phyloP scores from a whole-genome alignment of 2,797 vertebrate species.

The Rhynchonycteris naso region DNA sequence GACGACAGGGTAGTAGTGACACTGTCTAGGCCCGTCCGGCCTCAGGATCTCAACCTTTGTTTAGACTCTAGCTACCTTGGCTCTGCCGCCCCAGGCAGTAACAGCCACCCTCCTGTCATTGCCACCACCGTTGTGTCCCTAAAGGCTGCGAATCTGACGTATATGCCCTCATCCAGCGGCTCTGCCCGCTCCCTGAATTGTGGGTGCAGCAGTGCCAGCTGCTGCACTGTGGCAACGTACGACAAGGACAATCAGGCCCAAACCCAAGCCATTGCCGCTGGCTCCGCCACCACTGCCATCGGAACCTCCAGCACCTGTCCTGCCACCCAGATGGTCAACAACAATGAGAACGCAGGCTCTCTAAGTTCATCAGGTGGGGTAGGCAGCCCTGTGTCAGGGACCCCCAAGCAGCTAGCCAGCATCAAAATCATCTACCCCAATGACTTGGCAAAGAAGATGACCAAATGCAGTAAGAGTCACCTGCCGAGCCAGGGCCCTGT shows the following conservation, averaged over 20 bases:
- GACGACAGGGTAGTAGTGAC: conserved; percentile 99
- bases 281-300: conserved; percentile 89
- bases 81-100: conserved; percentile 84
- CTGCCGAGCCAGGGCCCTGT: conserved; percentile 92
- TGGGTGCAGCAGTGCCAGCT: conserved; percentile 99
- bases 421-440: conserved; percentile 95
- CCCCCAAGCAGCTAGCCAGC: conserved; percentile 88
- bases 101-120: conserved; percentile 86
- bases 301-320: conserved; percentile 86
- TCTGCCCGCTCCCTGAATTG: conserved; percentile 99
- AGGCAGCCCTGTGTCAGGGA: conserved; percentile 88
- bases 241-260: conserved; percentile 94
- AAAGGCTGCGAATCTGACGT: conserved; percentile 96
- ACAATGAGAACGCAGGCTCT: conserved; percentile 89
- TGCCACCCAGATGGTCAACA: conserved; percentile 91
- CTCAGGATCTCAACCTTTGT: conserved; percentile 98
- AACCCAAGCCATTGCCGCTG: conserved; percentile 90
- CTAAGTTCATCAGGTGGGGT: conserved; percentile 87
- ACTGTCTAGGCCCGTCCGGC: conserved; percentile 97
- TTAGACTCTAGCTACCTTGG: conserved; percentile 95
- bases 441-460: conserved; percentile 97
- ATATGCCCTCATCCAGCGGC: conserved; percentile 99
- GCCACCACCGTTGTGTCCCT: conserved; percentile 93
- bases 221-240: conserved; percentile 98
- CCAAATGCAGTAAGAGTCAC: conserved; percentile 94